phyloP scores from a whole-genome alignment of 2,888 invertebrate species.

The Drosophila meridionalis region DNA sequence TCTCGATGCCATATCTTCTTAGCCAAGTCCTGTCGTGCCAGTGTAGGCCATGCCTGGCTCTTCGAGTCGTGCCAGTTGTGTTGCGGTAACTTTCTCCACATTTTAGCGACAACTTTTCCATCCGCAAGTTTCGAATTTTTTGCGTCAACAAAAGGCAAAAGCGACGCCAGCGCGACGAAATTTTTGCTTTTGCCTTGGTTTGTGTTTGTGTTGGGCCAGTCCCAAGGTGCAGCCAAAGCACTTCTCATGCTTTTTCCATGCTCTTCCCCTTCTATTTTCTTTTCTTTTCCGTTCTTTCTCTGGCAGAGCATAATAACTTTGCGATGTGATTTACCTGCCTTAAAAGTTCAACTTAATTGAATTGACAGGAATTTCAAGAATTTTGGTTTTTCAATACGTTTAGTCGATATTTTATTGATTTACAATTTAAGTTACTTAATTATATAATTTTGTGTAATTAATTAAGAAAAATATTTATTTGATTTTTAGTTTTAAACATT shows the following conservation, averaged over 20 bases:
- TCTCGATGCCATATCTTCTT: conserved; percentile 17
- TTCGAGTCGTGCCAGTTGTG: conserved; percentile 48
- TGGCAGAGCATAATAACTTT: conserved; percentile 34
- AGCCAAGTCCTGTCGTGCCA: not conserved
- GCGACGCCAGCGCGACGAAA: conserved; percentile 51
- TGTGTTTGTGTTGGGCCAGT: conserved; percentile 75
- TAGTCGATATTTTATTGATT: not conserved
- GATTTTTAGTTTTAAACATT: too few species aligned
- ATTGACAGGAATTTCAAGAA: not conserved
- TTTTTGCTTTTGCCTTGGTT: conserved; percentile 36
- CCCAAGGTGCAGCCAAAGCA: conserved; percentile 60
- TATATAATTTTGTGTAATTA: not conserved
- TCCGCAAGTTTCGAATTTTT: conserved; percentile 75
- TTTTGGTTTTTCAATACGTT: not conserved
- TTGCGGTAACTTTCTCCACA: conserved; percentile 79
- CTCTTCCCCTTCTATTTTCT: conserved; percentile 6
- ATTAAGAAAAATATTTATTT: not conserved
- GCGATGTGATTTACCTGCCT: conserved; percentile 27
- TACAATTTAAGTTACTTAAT: not conserved
- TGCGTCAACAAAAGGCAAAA: conserved; percentile 77
- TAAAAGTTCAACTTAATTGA: conserved; percentile 24
- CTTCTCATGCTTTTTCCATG: conserved; percentile 9
- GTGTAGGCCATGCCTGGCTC: not conserved
- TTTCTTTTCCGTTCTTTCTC: not conserved
- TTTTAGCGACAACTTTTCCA: conserved; percentile 77